phyloP scores from a whole-genome alignment of 2,888 invertebrate genomes.

The Idaea biselata region DNA sequence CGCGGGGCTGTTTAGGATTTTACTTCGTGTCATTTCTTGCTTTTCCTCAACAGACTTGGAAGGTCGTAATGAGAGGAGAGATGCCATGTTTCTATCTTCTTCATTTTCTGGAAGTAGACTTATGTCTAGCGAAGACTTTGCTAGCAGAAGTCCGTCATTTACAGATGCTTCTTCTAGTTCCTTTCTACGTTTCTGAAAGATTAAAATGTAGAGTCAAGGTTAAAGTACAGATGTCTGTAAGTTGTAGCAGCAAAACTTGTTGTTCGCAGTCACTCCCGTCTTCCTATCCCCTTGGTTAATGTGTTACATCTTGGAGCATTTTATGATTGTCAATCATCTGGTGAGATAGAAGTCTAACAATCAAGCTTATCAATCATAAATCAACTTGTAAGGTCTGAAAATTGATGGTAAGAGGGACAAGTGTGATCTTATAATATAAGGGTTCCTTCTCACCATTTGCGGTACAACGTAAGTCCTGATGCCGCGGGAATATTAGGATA shows the following conservation, averaged over 20 bases:
- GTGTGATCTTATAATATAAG: too few species aligned
- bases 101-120: slow-evolving; percentile 88
- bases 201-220: not conserved
- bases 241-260: too few species aligned
- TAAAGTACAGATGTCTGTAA: too few species aligned
- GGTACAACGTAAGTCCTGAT: too few species aligned
- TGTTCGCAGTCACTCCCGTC: too few species aligned
- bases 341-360: too few species aligned
- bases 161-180: slow-evolving; percentile 85
- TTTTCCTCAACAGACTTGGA: slow-evolving; percentile 82
- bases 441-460: too few species aligned
- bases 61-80: slow-evolving; percentile 85
- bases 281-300: too few species aligned
- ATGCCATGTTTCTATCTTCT: slow-evolving; percentile 90
- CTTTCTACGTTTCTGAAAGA: slow-evolving; percentile 83
- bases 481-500: too few species aligned
- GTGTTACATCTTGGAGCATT: not conserved
- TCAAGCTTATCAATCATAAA: too few species aligned
- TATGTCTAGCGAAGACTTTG: slow-evolving; percentile 89
- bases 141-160: slow-evolving; percentile 85
- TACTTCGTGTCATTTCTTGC: slow-evolving; percentile 68
- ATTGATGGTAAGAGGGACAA: too few species aligned
- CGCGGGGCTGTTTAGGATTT: slow-evolving; percentile 78
- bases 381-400: too few species aligned
- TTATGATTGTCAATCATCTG: not conserved